Conservation (phyloP, 1,140 invertebrate species). For the Centruroides sculpturatus region DNA sequence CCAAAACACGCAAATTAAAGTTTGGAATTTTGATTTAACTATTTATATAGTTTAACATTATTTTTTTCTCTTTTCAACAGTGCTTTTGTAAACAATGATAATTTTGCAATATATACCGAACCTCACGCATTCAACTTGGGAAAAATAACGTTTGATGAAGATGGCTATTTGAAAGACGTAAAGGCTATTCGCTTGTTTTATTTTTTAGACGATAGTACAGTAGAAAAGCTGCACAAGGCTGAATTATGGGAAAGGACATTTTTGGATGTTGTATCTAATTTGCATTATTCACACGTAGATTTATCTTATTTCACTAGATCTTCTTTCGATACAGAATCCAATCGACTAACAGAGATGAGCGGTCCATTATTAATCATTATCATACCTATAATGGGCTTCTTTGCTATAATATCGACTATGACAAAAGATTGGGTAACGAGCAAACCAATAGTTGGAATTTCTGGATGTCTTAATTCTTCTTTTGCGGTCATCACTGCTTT, state of each 20-base stretch:
- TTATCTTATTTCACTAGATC: too few species aligned
- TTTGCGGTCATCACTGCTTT: too few species aligned
- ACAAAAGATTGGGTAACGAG: too few species aligned
- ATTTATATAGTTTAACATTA: constrained; percentile 26
- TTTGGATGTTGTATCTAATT: not conserved
- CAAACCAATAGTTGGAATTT: too few species aligned
- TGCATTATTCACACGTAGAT: too few species aligned
- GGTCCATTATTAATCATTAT: constrained; percentile 75
- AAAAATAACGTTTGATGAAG: constrained; percentile 54
- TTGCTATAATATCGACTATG: too few species aligned
- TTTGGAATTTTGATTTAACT: too few species aligned
- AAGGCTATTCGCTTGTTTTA: constrained; percentile 71
- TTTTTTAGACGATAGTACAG: constrained; percentile 61
- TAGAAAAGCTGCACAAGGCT: constrained; percentile 52
- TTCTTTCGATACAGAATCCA: too few species aligned
- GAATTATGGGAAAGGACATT: constrained; percentile 55
- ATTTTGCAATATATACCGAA: constrained; percentile 27
- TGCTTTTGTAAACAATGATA: constrained; percentile 66
- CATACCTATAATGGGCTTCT: constrained; percentile 40
- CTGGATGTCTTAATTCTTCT: too few species aligned
- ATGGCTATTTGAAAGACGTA: constrained; percentile 53
- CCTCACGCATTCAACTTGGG: constrained; percentile 77
- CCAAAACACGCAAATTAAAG: too few species aligned
- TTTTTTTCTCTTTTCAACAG: constrained; percentile 59
- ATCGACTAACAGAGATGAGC: constrained; percentile 49